Conservation (phyloP, 2,113 vertebrate genomes). For the Rhinolophus sinicus region DNA sequence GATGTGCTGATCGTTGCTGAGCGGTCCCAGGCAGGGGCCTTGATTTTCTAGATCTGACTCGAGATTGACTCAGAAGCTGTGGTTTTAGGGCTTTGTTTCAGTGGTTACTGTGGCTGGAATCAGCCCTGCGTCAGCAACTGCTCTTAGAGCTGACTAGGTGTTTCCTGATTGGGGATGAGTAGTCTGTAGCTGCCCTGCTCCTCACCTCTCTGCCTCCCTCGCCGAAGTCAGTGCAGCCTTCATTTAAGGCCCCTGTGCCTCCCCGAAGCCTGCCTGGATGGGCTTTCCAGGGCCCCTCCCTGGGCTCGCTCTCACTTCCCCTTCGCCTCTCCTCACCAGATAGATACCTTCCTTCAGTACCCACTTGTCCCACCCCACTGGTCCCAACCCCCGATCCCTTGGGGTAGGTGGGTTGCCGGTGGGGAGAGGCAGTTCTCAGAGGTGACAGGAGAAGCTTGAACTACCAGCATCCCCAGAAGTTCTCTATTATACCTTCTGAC, state of each 20-base stretch:
- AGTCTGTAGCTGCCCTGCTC: background rate
- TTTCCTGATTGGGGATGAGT: background rate
- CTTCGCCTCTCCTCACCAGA: background rate
- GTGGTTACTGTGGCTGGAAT: background rate
- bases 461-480: background rate
- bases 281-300: background rate
- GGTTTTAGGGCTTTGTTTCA: conserved; percentile 51
- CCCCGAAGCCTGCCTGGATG: fast-evolving
- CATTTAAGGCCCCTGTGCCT: background rate
- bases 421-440: background rate
- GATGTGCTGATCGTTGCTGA: background rate
- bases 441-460: background rate
- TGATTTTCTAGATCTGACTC: background rate
- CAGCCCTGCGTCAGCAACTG: conserved; percentile 4
- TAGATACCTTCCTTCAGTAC: background rate
- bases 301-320: background rate
- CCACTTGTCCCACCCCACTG: too few relatives aligned
- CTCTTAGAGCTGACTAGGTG: background rate
- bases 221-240: background rate
- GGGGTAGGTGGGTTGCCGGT: background rate
- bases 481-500: background rate
- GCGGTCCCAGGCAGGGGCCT: background rate
- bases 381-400: background rate
- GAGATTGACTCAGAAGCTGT: conserved; percentile 31
- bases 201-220: fast-evolving